Evolutionary conservation across 2,797 vertebrate species (phyloP), one percentile per base, ranked within the genome.

Genomic region (Apodemus agrarius): DNA sequence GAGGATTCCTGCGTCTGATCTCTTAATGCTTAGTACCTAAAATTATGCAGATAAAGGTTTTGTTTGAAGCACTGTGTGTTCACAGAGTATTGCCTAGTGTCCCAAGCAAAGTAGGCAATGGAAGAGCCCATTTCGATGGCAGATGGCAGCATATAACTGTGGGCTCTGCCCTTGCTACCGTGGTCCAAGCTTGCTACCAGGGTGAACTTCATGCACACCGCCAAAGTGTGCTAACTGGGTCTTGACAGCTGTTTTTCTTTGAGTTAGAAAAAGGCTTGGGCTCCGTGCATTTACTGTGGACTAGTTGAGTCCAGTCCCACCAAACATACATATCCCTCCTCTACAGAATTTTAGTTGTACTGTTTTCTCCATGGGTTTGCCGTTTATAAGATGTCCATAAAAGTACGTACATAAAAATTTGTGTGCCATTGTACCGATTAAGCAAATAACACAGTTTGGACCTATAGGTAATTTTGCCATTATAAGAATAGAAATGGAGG

Each of bases 401-500:
- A 67, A 88, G 5, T 26, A 22, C 59, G 57, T 85, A 4, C 26
- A 69, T 94, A 24, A 83, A 43, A 74, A 52, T 67, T 67, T 82
- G 29, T 82, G 29, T 16, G 12, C 72, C 49, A 11, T 83, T 83
- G 78, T 54, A 26, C 79, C 29, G 37, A 76, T 29, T 78, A 54
- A 94, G 24, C 52, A 37, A 81, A 40, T 85, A 49, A 63, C 65
- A 46, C 88, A 43, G 24, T 65, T 96, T 69, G 84, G 67, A 82
- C 43, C n/a, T 61, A 14, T 29, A 91, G 69, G 74, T 86, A 29
- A 29, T 34, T 91, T 93, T 91, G 34, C 79, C n/a, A 49, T 96
- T 75, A 37, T 91, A 61, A 34, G 49, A 91, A n/a, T 26, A 63
- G 43, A 46, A 59, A 88, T 26, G n/a, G 31, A 76, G 52, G 12